Evolutionary conservation across 2,888 invertebrate species (phyloP).

Genomic region (Phlogophora meticulosa): DNA sequence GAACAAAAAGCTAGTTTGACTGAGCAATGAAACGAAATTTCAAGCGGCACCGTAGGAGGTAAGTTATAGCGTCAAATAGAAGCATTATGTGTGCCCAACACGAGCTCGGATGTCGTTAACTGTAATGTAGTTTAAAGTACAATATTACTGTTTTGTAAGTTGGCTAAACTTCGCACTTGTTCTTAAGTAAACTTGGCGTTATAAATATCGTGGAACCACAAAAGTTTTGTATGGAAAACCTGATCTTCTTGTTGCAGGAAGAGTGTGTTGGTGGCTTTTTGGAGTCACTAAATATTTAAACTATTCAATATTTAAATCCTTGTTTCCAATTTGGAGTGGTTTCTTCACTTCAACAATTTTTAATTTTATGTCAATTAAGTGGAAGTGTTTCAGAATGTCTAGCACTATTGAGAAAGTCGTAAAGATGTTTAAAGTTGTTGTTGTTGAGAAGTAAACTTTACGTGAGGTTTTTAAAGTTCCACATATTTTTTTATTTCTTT

Average conservation of each 20-base stretch:
- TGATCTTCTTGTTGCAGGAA: background rate
- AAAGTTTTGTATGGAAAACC: conserved; percentile 50
- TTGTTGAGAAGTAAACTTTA: no score
- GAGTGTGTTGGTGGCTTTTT: background rate
- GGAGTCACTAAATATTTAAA: background rate
- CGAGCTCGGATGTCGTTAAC: conserved; percentile 60
- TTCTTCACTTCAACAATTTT: no score
- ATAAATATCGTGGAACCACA: conserved; percentile 66
- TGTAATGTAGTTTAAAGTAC: conserved; percentile 69
- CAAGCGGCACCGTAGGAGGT: conserved; percentile 51
- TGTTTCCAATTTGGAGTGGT: no score
- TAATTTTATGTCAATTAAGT: no score
- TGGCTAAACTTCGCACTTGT: conserved; percentile 66
- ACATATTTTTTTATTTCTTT: no score
- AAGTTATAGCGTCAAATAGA: conserved; percentile 64
- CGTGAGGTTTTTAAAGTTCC: no score
- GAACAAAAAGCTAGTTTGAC: conserved; percentile 41
- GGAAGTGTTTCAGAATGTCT: no score
- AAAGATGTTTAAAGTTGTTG: no score
- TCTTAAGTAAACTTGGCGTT: conserved; percentile 60
- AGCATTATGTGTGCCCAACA: conserved; percentile 54
- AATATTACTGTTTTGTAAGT: conserved; percentile 69
- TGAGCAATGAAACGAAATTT: conserved; percentile 57
- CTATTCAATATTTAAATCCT: no score
- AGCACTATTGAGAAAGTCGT: no score